Base-by-base conservation (phyloP, 2,888 invertebrate species). In the Hypercompe scribonia region DNA sequence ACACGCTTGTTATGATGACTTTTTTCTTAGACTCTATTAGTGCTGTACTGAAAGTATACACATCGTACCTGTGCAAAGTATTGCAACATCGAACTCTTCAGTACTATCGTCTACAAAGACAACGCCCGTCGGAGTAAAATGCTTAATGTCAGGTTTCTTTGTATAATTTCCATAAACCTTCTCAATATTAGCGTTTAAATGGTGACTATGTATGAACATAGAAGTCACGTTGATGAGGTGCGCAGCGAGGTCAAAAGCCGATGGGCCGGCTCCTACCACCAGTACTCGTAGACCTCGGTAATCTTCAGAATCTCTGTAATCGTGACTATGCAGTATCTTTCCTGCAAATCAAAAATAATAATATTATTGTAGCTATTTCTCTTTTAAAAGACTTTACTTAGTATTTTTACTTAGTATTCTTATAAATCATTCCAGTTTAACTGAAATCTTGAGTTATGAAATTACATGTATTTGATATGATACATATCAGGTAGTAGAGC, bases 231-330 rank as follows among this genome's bases (percentile, higher is more conserved):
- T 90, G 18, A 96, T 90, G n/a, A 98, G 87, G 78, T 98, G 97
- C 0, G 97, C 2, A 39, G 31, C 21, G 36, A 69, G 21, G 86
- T 98, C 98, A 54, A 97, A 90, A 0, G 98, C 98, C 0, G 98
- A 98, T 18, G 97, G 96, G 0, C 97, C 97, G 0, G 97, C 97
- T 1, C 98, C 98, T 1, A 98, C 92, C 0, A 98, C 88, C 0
- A 97, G 92, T 0, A 98, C 97, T 5, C 90, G 94, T 68, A 96
- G 95, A 34, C 96, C 96, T 24, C 88, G 87, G 89, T 96, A 98
- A 1, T 88, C 84, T 65, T 96, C 96, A 0, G 97, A 96, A 15
- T 95, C 96, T 84, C 97, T 96, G 90, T 98, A 98, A 81, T 97
- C 96, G 86, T 97, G 97, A 82, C 97, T 98, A 91, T 98, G 98